Conservation (phyloP, 1,140 invertebrate species). For the Argopecten irradians region DNA sequence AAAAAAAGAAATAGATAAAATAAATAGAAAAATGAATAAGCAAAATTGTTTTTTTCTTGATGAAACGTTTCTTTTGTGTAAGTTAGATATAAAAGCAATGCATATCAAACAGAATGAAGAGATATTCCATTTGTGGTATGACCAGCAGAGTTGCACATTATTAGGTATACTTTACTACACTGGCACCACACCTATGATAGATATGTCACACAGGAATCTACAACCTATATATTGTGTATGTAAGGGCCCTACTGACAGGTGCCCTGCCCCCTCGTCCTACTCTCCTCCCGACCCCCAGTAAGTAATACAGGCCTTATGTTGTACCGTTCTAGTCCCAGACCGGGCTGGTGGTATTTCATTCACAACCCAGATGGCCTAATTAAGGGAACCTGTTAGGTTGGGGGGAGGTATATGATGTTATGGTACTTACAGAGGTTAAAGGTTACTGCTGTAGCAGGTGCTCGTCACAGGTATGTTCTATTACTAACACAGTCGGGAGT, state of each 20-base stretch:
- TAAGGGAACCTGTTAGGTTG: background rate
- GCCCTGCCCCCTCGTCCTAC: background rate
- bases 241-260: background rate
- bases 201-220: background rate
- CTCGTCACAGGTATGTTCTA: background rate
- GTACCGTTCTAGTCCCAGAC: background rate
- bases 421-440: background rate
- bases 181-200: background rate
- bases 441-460: background rate
- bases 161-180: background rate
- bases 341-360: slow-evolving; percentile 10
- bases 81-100: no score
- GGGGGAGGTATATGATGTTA: background rate
- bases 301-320: no score
- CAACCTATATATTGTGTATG: background rate
- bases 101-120: no score
- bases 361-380: slow-evolving; percentile 15
- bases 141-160: no score
- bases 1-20: no score
- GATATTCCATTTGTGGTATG: no score
- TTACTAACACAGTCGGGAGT: background rate
- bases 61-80: no score
- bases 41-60: no score
- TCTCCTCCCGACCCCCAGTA: no score
- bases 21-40: no score